A percentile compares a stretch with the other conserved stretches of the same genome.
phyloP scores from a whole-genome alignment of 2,888 invertebrate genomes.

The Aplocera efformata region DNA sequence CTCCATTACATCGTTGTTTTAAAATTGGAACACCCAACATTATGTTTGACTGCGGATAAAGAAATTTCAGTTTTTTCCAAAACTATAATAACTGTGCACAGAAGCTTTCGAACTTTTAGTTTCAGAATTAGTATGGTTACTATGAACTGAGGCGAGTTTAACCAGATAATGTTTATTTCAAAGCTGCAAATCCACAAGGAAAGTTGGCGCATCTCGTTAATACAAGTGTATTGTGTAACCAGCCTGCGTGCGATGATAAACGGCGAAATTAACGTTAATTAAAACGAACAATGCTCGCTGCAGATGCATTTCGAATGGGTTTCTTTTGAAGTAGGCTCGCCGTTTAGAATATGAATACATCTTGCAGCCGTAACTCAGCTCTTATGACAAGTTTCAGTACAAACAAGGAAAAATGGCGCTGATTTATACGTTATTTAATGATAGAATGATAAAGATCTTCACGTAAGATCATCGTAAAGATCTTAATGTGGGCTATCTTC shows the following conservation, averaged over 20 bases:
- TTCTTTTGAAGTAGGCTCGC: slow-evolving; percentile 9
- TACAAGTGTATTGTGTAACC: slow-evolving; percentile 25
- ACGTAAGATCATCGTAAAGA: too few species aligned
- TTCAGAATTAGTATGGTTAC: too few species aligned
- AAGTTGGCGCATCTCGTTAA: slow-evolving; percentile 11
- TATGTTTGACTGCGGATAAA: too few species aligned
- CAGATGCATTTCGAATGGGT: slow-evolving; percentile 26
- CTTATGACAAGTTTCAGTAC: neutral
- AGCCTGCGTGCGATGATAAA: slow-evolving; percentile 32
- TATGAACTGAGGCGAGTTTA: too few species aligned
- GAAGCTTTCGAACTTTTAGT: too few species aligned
- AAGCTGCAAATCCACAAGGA: neutral
- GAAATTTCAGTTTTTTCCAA: too few species aligned
- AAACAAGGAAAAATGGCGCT: neutral
- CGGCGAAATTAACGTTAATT: slow-evolving; percentile 37
- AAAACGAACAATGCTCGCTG: slow-evolving; percentile 26
- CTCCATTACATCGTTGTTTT: too few species aligned
- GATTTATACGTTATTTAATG: too few species aligned
- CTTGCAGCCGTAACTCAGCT: neutral
- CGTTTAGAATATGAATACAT: neutral
- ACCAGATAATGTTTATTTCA: neutral
- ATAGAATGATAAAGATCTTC: too few species aligned
- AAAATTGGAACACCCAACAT: too few species aligned
- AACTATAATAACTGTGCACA: too few species aligned
- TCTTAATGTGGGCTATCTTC: too few species aligned